These are phyloP conservation scores for Saguinus imperator DNA, from an alignment of 2,113 vertebrate genomes.

Conservation along the genomic window DNA sequence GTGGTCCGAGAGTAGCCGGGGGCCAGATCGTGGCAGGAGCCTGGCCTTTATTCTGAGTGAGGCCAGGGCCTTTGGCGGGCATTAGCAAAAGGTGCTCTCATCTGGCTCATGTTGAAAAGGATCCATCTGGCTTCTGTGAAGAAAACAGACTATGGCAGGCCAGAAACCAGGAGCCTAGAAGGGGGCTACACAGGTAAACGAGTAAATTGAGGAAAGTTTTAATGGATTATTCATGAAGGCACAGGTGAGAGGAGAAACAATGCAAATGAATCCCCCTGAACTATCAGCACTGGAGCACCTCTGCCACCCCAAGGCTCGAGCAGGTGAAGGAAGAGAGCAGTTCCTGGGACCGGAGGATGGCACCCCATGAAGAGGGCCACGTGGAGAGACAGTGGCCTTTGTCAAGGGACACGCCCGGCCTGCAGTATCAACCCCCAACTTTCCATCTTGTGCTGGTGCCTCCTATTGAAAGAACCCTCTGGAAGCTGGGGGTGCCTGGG, in stretches of 20 bases:
- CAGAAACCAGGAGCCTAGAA: background rate
- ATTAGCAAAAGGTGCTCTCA: background rate
- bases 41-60: background rate
- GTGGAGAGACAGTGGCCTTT: background rate
- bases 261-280: background rate
- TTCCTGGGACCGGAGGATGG: fast-evolving
- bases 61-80: background rate
- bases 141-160: background rate
- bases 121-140: background rate
- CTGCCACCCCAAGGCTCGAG: background rate
- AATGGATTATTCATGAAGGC: background rate
- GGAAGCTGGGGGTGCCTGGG: background rate
- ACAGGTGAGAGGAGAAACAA: background rate
- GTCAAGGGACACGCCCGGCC: background rate
- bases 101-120: background rate
- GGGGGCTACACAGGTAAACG: background rate
- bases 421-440: background rate
- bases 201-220: background rate
- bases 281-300: background rate
- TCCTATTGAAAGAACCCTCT: background rate
- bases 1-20: background rate
- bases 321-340: background rate
- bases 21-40: background rate
- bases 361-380: background rate
- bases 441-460: background rate